Percentiles rank a stretch among this genome's conserved stretches.
Evolutionary conservation across 2,888 invertebrate genomes (phyloP).

Genomic region (Ectropis crepuscularia): DNA sequence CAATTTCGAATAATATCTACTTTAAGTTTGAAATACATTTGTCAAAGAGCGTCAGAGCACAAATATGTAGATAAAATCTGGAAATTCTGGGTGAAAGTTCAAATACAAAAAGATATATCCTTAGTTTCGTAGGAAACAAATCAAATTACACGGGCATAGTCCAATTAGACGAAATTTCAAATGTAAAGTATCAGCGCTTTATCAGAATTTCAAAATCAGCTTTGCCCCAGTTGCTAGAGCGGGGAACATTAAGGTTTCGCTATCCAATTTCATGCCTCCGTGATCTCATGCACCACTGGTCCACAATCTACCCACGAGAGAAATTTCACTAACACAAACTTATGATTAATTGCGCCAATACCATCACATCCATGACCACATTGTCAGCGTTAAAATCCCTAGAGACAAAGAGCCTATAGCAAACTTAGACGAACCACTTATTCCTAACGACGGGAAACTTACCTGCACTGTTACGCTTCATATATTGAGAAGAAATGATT

Average conservation of each 20-base stretch:
- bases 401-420: conserved; percentile 46
- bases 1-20: no score
- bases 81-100: no score
- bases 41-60: no score
- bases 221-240: conserved; percentile 67
- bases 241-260: conserved; percentile 69
- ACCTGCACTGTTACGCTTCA: conserved; percentile 36
- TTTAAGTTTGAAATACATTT: no score
- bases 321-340: conserved; percentile 82
- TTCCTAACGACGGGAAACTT: conserved; percentile 24
- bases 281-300: conserved; percentile 79
- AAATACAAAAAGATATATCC: no score
- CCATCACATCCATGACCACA: conserved; percentile 67
- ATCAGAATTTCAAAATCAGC: conserved; percentile 61
- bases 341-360: conserved; percentile 84
- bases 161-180: conserved; percentile 35
- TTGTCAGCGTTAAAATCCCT: conserved; percentile 55
- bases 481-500: conserved; percentile 36
- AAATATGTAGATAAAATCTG: no score
- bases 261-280: conserved; percentile 82
- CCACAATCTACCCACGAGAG: conserved; percentile 63
- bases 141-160: conserved; percentile 12
- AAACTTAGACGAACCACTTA: conserved; percentile 41
- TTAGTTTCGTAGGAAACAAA: neutral
- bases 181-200: conserved; percentile 39